Conservation (phyloP, 1,140 invertebrate species). For the Brachionus angularis region DNA sequence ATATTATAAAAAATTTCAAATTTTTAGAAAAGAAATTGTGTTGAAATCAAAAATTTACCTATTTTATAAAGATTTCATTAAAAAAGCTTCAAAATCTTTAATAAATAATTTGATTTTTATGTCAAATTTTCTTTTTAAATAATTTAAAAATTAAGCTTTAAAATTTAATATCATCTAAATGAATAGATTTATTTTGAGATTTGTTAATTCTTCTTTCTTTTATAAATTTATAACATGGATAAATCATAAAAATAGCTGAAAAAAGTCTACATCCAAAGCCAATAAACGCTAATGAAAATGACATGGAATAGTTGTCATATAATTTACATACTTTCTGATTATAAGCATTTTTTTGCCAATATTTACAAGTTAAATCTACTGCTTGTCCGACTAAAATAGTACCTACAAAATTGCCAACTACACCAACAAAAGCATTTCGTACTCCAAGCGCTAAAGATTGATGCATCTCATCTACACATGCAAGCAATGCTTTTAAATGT, state of each 20-base stretch:
- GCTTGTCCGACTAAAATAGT: background rate
- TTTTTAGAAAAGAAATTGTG: no score
- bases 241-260: slow-evolving; percentile 14
- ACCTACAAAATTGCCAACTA: background rate
- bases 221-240: background rate
- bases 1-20: no score
- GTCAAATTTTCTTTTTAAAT: no score
- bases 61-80: no score
- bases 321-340: slow-evolving; percentile 24
- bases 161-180: no score
- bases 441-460: background rate
- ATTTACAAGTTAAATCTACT: slow-evolving; percentile 20
- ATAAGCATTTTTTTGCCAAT: background rate
- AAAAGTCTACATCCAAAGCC: slow-evolving; percentile 8
- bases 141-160: no score
- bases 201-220: background rate
- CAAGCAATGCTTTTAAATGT: background rate
- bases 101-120: no score
- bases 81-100: no score
- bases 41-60: no score
- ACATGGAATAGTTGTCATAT: slow-evolving; percentile 22
- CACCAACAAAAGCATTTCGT: background rate
- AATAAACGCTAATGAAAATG: background rate
- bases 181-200: no score
- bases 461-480: background rate